Evolutionary conservation across 2,888 invertebrate species (phyloP), one percentile per base, ranked within the genome.

Genomic region (Drosophila mettleri): DNA sequence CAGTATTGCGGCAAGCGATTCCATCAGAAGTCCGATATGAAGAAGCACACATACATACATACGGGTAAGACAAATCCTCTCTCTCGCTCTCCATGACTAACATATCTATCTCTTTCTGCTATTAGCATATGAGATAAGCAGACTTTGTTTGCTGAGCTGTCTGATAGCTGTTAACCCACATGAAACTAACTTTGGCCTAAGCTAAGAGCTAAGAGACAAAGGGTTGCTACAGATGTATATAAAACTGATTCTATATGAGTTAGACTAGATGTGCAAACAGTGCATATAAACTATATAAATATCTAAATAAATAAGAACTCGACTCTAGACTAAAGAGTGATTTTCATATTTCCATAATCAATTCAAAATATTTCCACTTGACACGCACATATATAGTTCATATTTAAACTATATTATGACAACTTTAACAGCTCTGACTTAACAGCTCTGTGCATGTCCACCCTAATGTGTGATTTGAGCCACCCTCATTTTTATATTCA

Each of bases 31-130:
- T 92, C 92, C 64, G 99, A 99, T 92, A 99, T 99, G 99, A 99
- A 99, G 94, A 99, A 99, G 91, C 99, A 99, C 93, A 99, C 99
- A n/a, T 99, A 99, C 91, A 99, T 97, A 78, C 97, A 97, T 91
- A 97, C 97, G 84, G 97, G 97, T 97, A 90, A 95, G 96, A 94
- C 72, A 14, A 18, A 33, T n/a, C 51, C 24, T 20, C 14, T 20
- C 16, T 38, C 22, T 3, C 14, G 4, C 4, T 16, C 6, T 29
- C 2, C 29, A 12, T 31, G 2, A 10, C 10, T 38, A 2, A n/a
- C n/a, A 18, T 38, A 10, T 27, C 18, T n/a, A 10, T 10, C 20
- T 18, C 34, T 36, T 31, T 18, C 34, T 51, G 20, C 36, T 53
- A 77, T 74, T 72, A 62, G 43, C 46, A 58, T 82, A 65, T 48